Evolutionary conservation across 2,113 vertebrate species (phyloP), one percentile per base, ranked within the genome.

Genomic region (Vicugna pacos): DNA sequence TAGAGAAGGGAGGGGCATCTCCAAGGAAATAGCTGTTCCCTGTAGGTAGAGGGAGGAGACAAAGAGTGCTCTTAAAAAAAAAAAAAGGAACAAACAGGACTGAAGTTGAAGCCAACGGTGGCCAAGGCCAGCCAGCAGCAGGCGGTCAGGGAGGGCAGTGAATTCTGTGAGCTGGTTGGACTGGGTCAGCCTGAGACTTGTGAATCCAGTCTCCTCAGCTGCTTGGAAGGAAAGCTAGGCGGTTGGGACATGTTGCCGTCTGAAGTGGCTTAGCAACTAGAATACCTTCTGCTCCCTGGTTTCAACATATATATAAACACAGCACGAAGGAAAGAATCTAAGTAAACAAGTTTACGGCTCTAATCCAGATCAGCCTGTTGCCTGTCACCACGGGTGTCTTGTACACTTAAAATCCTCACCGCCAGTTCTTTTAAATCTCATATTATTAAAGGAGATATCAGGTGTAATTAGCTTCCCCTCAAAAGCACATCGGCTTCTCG

Each of bases 391-490:
- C 3, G 69, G 58, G 19, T 52, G 50, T 75, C 70, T 38, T 32
- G 6, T 14, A 38, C 22, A 52, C 87, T 72, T 69, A 84, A 95
- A 67, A 79, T 54, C 24, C 76, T 70, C 50, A 72, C 75, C 77
- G 92, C 65, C 15, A 1, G 56, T 42, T 62, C 95, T 67, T 87
- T 90, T 38, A 52, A 70, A 94, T 84, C 89, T 94, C 85, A 28
- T 62, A 22, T 87, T 97, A 89, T 58, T 98, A 82, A 96, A 95
- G 95, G 60, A 58, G 48, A 54, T 73, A n/a, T 65, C 60, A 86
- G 96, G 72, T 38, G 26, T 82, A 92, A 88, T 89, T 81, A 69
- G 22, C 46, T n/a, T 89, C 64, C 83, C 20, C 48, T 88, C 89
- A 54, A 30, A 22, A 76, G 88, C 92, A 42, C 81, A 93, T 89